phyloP scores from a whole-genome alignment of 2,113 vertebrate species.

The Brachyistius frenatus region DNA sequence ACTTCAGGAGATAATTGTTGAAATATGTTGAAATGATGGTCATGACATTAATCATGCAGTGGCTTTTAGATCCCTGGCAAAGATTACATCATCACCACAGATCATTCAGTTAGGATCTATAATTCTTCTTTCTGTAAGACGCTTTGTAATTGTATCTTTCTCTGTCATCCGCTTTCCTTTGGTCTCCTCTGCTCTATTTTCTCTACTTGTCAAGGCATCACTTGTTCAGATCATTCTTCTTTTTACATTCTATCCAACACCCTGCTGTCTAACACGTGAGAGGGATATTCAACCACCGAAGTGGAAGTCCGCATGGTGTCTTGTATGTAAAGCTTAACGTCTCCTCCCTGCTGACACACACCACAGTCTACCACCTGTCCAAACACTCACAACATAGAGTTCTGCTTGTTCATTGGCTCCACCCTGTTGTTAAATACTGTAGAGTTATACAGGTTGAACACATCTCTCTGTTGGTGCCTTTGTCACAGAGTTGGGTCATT shows the following conservation, averaged over 20 bases:
- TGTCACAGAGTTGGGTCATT: constrained; percentile 52
- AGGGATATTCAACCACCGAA: constrained; percentile 58
- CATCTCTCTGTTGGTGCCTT: constrained; percentile 50
- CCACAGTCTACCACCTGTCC: constrained; percentile 69
- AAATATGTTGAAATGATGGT: constrained; percentile 25
- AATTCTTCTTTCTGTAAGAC: constrained; percentile 5
- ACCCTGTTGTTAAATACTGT: constrained; percentile 53
- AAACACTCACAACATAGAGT: constrained; percentile 43
- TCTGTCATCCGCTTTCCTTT: neutral
- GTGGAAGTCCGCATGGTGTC: constrained; percentile 63
- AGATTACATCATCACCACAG: neutral
- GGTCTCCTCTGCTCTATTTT: neutral
- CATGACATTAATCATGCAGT: constrained; percentile 23
- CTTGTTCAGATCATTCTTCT: constrained; percentile 50
- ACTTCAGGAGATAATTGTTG: neutral
- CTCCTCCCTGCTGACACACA: constrained; percentile 60
- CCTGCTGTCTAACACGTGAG: constrained; percentile 57
- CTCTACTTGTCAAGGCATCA: neutral
- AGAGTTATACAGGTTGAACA: constrained; percentile 14
- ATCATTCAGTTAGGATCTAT: constrained; percentile 25
- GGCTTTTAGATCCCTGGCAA: constrained; percentile 15
- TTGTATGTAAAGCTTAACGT: constrained; percentile 67
- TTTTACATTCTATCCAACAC: constrained; percentile 44
- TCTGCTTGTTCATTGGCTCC: constrained; percentile 48
- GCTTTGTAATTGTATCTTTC: neutral